Conservation (phyloP, 2,888 invertebrate genomes). For the Lepeophtheirus nordmannii region DNA sequence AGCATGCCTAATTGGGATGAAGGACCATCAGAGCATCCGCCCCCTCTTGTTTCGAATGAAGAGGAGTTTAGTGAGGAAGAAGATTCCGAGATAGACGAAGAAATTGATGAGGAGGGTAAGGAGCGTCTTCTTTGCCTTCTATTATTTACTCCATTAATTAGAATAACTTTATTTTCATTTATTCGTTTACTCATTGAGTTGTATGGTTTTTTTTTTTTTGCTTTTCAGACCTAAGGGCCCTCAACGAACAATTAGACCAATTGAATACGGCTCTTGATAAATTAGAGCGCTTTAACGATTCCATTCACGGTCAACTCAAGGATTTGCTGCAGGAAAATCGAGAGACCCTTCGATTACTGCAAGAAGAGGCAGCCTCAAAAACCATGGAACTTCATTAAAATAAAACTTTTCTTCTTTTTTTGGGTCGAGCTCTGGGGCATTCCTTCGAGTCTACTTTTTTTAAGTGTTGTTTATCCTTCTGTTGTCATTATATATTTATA, state of each 20-base stretch:
- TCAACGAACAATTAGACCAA: constrained; percentile 13
- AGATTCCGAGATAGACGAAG: neutral
- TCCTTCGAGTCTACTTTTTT: too few species aligned
- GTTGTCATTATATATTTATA: too few species aligned
- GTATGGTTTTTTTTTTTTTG: neutral
- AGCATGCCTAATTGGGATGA: constrained; percentile 4
- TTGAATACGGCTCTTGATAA: neutral
- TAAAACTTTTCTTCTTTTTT: neutral
- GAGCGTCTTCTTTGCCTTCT: neutral
- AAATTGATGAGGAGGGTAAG: constrained; percentile 4
- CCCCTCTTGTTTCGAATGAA: neutral
- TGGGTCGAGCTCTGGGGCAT: too few species aligned
- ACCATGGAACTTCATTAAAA: neutral
- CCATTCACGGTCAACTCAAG: constrained; percentile 13
- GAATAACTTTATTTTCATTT: too few species aligned
- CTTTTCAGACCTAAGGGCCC: constrained; percentile 6
- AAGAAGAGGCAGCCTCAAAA: neutral
- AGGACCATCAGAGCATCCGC: neutral
- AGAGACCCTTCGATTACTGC: neutral
- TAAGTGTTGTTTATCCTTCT: too few species aligned
- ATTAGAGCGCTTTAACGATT: constrained; percentile 10
- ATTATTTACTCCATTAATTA: neutral
- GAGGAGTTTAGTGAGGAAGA: neutral
- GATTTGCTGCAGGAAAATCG: constrained; percentile 14
- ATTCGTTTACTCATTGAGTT: neutral